Base-by-base conservation (phyloP, 2,888 invertebrate species). In the Tenthredo mesomela region DNA sequence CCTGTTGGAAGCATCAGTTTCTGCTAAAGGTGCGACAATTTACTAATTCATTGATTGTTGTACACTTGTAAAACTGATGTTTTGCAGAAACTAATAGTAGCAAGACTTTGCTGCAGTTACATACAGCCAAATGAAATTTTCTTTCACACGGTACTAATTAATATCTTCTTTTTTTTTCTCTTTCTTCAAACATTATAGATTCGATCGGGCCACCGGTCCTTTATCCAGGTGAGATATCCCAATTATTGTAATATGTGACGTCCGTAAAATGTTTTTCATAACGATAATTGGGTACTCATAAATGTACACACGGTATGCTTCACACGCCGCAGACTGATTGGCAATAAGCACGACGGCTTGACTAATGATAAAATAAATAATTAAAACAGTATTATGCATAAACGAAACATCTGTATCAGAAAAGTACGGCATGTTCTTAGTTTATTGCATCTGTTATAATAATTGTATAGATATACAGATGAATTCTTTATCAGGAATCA, bases 1-100 rank as follows among this genome's bases (percentile, higher is more conserved):
- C 89, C 92, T 93, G n/a, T 87, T 93, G 89, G 93, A 93, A 90
- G 93, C 93, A 82, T 93, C 93, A 83, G 93, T 93, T 61, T 93
- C 92, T 54, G 91, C 91, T 50, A 93, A 93, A 93, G 93, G 93
- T 93, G 90, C 89, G 92, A 89, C 84, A 87, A 87, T 86, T 86
- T 86, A 82, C 37, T 40, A 61, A 37, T 85, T 87, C 78, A 84
- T 75, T 75, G 58, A 40, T 58, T 84, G 67, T 33, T 43, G 54
- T 0, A 67, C 47, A 78, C 10, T 80, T 80, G 61, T 80, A 61
- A 61, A 80, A 61, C 80, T 61, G 61, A 18, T 40, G 40, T 61
- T 80, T 40, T 25, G n/a, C 12, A 15, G 12, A 77, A 50, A 25
- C 18, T n/a, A 54, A 33, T 9, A 47, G 33, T 47, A 33, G 50